Evolutionary conservation across 2,888 invertebrate genomes (phyloP).

Genomic region (Zaprionus obscuricornis): DNA sequence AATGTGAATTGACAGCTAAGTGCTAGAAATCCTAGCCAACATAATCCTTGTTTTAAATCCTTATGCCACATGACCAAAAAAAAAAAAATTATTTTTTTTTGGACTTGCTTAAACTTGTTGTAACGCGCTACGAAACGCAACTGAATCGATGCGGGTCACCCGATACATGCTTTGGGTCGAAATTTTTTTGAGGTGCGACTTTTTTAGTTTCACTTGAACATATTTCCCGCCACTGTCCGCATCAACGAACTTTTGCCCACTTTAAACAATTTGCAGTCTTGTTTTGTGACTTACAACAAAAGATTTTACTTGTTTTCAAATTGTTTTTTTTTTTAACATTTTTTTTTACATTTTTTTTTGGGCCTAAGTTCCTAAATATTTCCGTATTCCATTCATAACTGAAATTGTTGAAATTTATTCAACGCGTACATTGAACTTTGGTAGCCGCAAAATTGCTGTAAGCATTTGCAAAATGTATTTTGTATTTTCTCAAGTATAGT

Average conservation of each 20-base stretch:
- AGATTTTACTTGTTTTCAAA: slow-evolving; percentile 56
- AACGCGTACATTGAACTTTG: slow-evolving; percentile 37
- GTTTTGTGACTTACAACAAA: slow-evolving; percentile 67
- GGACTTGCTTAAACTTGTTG: slow-evolving; percentile 11
- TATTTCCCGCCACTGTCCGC: background rate
- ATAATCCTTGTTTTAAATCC: slow-evolving; percentile 20
- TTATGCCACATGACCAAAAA: slow-evolving; percentile 31
- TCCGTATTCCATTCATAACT: slow-evolving; percentile 51
- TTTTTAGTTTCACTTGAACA: slow-evolving; percentile 47
- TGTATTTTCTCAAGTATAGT: background rate
- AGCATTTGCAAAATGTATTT: slow-evolving; percentile 2
- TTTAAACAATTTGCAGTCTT: slow-evolving; percentile 75
- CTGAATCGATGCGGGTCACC: slow-evolving; percentile 56
- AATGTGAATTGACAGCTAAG: background rate
- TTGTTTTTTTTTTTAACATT: background rate
- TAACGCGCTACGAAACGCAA: slow-evolving; percentile 59
- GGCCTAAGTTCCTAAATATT: background rate
- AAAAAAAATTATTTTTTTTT: slow-evolving; percentile 5
- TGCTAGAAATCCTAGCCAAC: background rate
- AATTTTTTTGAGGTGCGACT: slow-evolving; percentile 60
- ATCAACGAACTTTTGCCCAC: background rate
- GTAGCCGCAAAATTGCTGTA: background rate
- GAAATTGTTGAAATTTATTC: background rate
- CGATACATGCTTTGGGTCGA: slow-evolving; percentile 30
- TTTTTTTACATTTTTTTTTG: no score